Evolutionary conservation across 1,140 invertebrate species (phyloP).

Genomic region (Eciton burchellii): DNA sequence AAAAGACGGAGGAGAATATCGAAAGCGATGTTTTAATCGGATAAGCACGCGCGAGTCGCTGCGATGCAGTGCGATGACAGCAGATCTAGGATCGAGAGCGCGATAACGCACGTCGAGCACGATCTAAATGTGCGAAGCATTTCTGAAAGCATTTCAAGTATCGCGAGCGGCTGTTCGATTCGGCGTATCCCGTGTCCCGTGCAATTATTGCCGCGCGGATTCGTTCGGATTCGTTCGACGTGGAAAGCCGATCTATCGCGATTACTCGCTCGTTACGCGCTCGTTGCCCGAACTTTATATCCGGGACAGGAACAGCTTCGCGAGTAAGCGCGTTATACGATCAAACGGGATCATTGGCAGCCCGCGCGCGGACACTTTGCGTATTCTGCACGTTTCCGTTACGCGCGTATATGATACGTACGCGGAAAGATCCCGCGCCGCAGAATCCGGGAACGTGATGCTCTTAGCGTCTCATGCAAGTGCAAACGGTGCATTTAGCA

Average conservation of each 20-base stretch:
- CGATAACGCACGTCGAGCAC: background rate
- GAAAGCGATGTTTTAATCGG: slow-evolving; percentile 1
- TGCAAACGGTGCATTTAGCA: slow-evolving; percentile 15
- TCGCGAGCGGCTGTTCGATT: background rate
- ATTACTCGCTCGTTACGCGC: slow-evolving; percentile 2
- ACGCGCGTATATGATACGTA: background rate
- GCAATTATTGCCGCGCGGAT: background rate
- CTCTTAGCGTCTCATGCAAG: slow-evolving; percentile 35
- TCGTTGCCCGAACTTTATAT: background rate
- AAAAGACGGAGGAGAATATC: background rate
- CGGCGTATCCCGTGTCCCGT: background rate
- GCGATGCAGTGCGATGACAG: slow-evolving; percentile 7
- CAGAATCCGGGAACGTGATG: slow-evolving; percentile 23
- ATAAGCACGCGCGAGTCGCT: background rate
- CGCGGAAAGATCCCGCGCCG: no score
- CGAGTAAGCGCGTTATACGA: background rate
- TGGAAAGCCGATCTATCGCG: slow-evolving; percentile 3
- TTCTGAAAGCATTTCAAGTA: slow-evolving; percentile 18
- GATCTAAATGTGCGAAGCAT: slow-evolving; percentile 12
- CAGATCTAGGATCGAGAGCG: background rate
- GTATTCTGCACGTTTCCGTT: background rate
- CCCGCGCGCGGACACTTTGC: background rate
- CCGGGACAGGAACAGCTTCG: background rate
- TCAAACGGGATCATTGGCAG: background rate
- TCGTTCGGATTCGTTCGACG: background rate